These are phyloP conservation scores for Bombus cullumanus DNA, from an alignment of 1,140 invertebrate genomes.

Conservation along the genomic window DNA sequence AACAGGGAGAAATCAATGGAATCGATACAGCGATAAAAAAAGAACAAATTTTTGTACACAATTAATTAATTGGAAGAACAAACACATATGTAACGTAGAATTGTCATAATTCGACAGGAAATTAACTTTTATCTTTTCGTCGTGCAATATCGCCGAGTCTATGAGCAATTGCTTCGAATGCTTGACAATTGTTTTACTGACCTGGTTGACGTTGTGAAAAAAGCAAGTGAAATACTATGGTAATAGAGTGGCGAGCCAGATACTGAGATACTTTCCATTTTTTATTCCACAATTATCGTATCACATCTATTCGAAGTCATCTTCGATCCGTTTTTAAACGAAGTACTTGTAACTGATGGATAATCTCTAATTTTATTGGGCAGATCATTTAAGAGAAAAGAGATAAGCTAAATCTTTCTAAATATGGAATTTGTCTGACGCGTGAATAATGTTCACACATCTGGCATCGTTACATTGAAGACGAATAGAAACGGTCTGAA, in stretches of 20 bases:
- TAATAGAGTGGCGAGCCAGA: not conserved
- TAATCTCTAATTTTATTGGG: no score
- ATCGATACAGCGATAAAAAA: no score
- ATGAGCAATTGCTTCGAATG: not conserved
- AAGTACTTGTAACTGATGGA: no score
- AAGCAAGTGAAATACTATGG: not conserved
- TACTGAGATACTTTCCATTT: not conserved
- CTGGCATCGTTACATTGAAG: not conserved
- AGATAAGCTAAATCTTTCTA: no score
- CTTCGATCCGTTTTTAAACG: no score
- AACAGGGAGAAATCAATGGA: not conserved
- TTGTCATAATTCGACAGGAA: not conserved
- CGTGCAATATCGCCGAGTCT: not conserved
- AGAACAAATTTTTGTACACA: not conserved
- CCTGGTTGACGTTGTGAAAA: not conserved
- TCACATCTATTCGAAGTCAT: no score
- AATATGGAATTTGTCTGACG: not conserved
- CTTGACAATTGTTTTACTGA: not conserved
- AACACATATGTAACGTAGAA: not conserved
- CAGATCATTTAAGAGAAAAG: no score
- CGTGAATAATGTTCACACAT: not conserved
- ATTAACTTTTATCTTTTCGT: not conserved
- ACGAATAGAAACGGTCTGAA: not conserved
- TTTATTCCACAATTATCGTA: no score
- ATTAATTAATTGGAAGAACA: no score